These are phyloP conservation scores for Nerophis ophidion DNA, from an alignment of 2,113 vertebrate species.

Conservation along the genomic window DNA sequence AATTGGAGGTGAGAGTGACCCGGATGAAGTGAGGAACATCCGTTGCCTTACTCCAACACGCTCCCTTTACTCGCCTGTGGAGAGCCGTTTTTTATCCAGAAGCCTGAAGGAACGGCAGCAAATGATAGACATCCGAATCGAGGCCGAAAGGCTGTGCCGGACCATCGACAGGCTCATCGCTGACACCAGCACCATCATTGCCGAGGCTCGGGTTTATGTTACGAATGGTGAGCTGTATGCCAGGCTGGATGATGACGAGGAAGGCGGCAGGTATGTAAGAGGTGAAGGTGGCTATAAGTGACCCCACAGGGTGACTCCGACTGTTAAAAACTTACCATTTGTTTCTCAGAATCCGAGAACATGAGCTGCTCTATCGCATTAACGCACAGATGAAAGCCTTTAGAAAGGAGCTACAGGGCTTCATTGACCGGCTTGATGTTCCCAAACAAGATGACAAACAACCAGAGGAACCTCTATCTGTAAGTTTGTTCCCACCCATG, in stretches of 20 bases:
- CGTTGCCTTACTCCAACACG: constrained; percentile 92
- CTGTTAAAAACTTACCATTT: background rate
- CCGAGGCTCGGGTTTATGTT: constrained; percentile 90
- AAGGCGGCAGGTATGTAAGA: constrained; percentile 76
- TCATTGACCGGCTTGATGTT: constrained; percentile 94
- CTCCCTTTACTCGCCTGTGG: constrained; percentile 80
- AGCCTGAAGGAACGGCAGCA: constrained; percentile 94
- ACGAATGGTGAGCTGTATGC: constrained; percentile 91
- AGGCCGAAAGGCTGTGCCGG: constrained; percentile 92
- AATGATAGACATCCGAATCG: constrained; percentile 94
- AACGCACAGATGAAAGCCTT: constrained; percentile 98
- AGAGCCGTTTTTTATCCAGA: constrained; percentile 83
- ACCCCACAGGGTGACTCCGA: too few species aligned
- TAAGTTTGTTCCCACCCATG: constrained; percentile 66
- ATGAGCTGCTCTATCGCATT: constrained; percentile 95
- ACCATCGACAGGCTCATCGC: constrained; percentile 94
- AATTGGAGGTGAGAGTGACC: constrained; percentile 92
- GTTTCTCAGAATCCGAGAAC: constrained; percentile 82
- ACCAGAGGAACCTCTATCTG: constrained; percentile 92
- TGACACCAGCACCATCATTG: constrained; percentile 96
- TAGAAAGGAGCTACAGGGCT: constrained; percentile 93
- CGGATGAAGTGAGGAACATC: constrained; percentile 92
- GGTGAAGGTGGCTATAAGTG: background rate
- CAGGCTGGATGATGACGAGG: constrained; percentile 91
- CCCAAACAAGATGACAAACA: constrained; percentile 88